A percentile compares a stretch with the other conserved stretches of the same genome.
Conservation (phyloP, 2,888 invertebrate species). For the Drosophila vallismaia region DNA sequence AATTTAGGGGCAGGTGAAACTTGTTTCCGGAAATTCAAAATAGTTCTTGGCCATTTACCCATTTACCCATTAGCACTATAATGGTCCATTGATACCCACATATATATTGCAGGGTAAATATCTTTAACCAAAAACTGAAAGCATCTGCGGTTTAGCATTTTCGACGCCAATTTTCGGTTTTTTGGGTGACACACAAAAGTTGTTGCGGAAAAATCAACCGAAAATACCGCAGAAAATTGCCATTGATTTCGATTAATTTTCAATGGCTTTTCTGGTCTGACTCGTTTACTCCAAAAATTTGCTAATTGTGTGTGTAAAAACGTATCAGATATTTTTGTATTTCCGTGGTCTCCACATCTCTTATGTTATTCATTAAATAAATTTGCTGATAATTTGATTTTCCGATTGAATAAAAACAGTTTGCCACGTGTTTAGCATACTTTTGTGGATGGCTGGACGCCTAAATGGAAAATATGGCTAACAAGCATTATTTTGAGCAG, state of each 20-base stretch:
- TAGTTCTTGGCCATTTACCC: conserved; percentile 2
- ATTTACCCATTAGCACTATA: conserved; percentile 31
- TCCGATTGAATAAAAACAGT: conserved; percentile 34
- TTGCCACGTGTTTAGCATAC: conserved; percentile 49
- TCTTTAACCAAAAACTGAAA: conserved; percentile 14
- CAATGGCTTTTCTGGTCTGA: conserved; percentile 36
- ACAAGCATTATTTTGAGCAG: conserved; percentile 10
- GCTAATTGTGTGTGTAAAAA: conserved; percentile 35
- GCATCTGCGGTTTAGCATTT: conserved; percentile 42
- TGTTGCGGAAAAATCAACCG: conserved; percentile 32
- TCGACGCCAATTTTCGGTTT: conserved; percentile 27
- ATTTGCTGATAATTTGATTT: conserved; percentile 51
- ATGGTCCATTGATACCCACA: conserved; percentile 27
- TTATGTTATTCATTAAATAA: conserved; percentile 40
- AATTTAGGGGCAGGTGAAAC: conserved; percentile 19
- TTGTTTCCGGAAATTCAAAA: conserved; percentile 2
- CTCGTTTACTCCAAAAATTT: conserved; percentile 6
- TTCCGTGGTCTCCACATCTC: conserved; percentile 10
- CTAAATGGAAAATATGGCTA: background rate
- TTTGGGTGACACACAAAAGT: conserved; percentile 33
- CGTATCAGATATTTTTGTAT: conserved; percentile 9
- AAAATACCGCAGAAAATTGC: conserved; percentile 29
- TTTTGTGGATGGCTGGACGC: conserved; percentile 19
- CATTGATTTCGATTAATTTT: conserved; percentile 49
- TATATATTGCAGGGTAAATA: conserved; percentile 19